Conservation (phyloP, 2,888 invertebrate genomes). For the Graphium colonna region DNA sequence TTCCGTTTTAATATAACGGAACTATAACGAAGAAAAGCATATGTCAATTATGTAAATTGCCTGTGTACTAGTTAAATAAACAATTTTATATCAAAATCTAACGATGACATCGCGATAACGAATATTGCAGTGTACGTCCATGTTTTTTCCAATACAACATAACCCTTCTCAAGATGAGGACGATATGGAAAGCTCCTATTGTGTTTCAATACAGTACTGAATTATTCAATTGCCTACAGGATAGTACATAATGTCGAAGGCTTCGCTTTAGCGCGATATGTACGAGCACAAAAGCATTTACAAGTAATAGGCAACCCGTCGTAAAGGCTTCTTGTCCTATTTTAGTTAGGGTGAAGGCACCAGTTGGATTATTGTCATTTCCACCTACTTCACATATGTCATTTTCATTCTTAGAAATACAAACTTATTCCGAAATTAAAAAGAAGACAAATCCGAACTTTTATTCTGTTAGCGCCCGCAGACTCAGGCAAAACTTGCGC, state of each 20-base stretch:
- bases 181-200: slow-evolving; percentile 35
- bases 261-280: slow-evolving; percentile 34
- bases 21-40: too few relatives aligned
- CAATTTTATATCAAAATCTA: too few relatives aligned
- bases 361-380: slow-evolving; percentile 25
- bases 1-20: too few relatives aligned
- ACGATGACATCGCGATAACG: background rate
- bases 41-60: too few relatives aligned
- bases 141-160: slow-evolving; percentile 39
- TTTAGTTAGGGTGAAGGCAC: slow-evolving; percentile 33
- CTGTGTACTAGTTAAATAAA: too few relatives aligned
- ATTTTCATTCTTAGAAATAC: too few relatives aligned
- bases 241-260: slow-evolving; percentile 35
- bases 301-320: slow-evolving; percentile 46
- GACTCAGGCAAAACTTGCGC: too few relatives aligned
- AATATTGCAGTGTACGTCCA: slow-evolving; percentile 12
- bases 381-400: background rate
- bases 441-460: too few relatives aligned
- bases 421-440: too few relatives aligned
- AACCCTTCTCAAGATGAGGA: slow-evolving; percentile 40
- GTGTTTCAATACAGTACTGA: slow-evolving; percentile 44
- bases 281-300: slow-evolving; percentile 45
- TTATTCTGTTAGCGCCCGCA: too few relatives aligned
- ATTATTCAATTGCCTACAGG: slow-evolving; percentile 52
- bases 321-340: slow-evolving; percentile 38